These are phyloP conservation scores for Myotis planiceps DNA, from an alignment of 2,797 vertebrate genomes.

Conservation along the genomic window DNA sequence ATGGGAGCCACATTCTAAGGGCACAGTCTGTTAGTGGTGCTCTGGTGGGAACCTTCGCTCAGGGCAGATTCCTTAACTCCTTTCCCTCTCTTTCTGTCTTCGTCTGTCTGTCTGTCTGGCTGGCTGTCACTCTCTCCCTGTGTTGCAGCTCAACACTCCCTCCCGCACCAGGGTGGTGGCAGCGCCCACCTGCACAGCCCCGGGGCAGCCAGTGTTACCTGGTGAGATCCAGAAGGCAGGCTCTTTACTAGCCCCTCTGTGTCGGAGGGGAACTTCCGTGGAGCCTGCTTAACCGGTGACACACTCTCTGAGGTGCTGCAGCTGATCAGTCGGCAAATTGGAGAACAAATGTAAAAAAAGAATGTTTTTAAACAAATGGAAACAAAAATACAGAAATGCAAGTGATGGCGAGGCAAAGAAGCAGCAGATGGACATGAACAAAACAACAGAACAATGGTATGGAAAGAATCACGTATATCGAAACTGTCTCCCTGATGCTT, in stretches of 20 bases:
- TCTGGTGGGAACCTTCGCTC: not conserved
- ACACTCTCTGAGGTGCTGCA: slow-evolving; percentile 94
- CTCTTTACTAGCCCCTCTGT: slow-evolving; percentile 93
- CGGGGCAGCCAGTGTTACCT: slow-evolving; percentile 89
- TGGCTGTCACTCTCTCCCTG: not conserved
- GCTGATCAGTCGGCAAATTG: slow-evolving; percentile 89
- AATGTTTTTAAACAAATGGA: slow-evolving; percentile 48
- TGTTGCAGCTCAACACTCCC: not conserved
- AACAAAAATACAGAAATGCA: slow-evolving; percentile 70
- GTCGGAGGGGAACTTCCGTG: slow-evolving; percentile 93
- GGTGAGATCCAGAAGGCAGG: slow-evolving; percentile 92
- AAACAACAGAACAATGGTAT: slow-evolving; percentile 69
- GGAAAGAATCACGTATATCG: not conserved
- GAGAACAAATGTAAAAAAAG: slow-evolving; percentile 83
- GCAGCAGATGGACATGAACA: slow-evolving; percentile 73
- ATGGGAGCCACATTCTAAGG: not conserved
- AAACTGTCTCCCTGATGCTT: not conserved
- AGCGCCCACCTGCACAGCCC: not conserved
- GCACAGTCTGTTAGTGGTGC: not conserved
- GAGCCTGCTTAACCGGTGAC: slow-evolving; percentile 92
- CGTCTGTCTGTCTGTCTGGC: not conserved
- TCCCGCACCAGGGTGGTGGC: not conserved
- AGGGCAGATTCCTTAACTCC: not conserved
- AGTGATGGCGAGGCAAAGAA: slow-evolving; percentile 76
- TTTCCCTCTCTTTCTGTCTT: not conserved